Conservation (phyloP, 2,888 invertebrate species). For the Aelia acuminata region DNA sequence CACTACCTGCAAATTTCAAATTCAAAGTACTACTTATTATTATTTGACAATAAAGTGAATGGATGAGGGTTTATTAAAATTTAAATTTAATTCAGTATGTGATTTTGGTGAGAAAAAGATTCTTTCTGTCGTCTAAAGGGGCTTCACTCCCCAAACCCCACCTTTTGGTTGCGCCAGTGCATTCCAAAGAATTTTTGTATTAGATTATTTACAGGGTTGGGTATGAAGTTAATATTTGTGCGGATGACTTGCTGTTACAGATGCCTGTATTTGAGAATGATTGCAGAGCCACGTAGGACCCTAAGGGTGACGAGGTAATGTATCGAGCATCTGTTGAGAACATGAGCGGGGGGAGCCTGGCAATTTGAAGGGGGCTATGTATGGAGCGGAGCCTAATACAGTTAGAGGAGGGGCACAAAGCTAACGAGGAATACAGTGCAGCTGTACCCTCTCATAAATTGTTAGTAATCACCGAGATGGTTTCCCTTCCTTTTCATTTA, state of each 20-base stretch:
- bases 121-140: no score
- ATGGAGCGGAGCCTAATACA: slow-evolving; percentile 43
- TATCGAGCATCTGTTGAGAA: slow-evolving; percentile 22
- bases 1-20: no score
- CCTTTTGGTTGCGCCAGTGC: no score
- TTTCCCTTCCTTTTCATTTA: slow-evolving; percentile 56
- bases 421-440: slow-evolving; percentile 51
- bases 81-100: no score
- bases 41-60: no score
- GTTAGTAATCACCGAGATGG: slow-evolving; percentile 57
- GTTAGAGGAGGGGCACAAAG: slow-evolving; percentile 32
- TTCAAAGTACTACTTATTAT: no score
- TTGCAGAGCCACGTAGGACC: neutral
- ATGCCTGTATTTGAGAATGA: neutral
- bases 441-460: slow-evolving; percentile 51
- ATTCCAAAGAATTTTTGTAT: no score
- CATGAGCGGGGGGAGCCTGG: neutral
- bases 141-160: no score
- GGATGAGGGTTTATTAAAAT: no score
- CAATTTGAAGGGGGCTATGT: slow-evolving; percentile 44
- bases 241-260: neutral
- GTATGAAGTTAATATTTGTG: slow-evolving; percentile 13
- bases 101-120: no score
- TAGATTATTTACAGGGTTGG: neutral
- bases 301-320: neutral